These are phyloP conservation scores for Emmelina monodactyla DNA, from an alignment of 2,888 invertebrate species.

Conservation along the genomic window DNA sequence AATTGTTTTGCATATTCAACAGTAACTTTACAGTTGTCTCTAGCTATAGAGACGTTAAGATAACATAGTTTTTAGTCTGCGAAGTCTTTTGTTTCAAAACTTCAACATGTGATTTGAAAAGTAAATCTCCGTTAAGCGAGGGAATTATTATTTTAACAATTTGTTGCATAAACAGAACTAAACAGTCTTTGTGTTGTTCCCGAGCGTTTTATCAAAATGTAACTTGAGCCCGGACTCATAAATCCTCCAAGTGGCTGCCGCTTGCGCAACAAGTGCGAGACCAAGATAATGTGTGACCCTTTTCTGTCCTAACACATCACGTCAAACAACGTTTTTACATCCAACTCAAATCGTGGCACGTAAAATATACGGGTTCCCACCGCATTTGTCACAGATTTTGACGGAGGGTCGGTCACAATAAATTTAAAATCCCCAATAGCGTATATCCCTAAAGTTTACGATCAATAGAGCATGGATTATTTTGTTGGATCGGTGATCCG, in stretches of 20 bases:
- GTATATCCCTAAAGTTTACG: constrained; percentile 25
- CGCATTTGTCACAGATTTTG: not conserved
- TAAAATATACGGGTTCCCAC: not conserved
- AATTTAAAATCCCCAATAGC: not conserved
- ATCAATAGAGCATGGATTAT: constrained; percentile 39
- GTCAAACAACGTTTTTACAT: too few species aligned
- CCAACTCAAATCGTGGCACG: too few species aligned
- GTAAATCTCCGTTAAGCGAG: too few species aligned
- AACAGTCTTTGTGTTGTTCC: constrained; percentile 27
- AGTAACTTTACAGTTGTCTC: too few species aligned
- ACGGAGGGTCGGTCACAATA: not conserved
- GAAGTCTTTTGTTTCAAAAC: too few species aligned
- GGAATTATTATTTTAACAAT: too few species aligned
- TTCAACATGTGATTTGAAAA: too few species aligned
- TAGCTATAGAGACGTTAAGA: too few species aligned
- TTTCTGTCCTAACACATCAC: not conserved
- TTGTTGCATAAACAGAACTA: constrained; percentile 30
- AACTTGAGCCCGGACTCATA: constrained; percentile 48
- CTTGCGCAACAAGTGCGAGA: constrained; percentile 50
- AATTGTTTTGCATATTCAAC: too few species aligned
- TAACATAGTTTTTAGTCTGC: too few species aligned
- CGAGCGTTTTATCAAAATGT: constrained; percentile 50
- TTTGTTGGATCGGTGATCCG: constrained; percentile 43
- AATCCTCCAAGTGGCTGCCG: constrained; percentile 43
- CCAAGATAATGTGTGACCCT: constrained; percentile 27